phyloP scores from a whole-genome alignment of 2,113 vertebrate species.

The Ameiurus melas region DNA sequence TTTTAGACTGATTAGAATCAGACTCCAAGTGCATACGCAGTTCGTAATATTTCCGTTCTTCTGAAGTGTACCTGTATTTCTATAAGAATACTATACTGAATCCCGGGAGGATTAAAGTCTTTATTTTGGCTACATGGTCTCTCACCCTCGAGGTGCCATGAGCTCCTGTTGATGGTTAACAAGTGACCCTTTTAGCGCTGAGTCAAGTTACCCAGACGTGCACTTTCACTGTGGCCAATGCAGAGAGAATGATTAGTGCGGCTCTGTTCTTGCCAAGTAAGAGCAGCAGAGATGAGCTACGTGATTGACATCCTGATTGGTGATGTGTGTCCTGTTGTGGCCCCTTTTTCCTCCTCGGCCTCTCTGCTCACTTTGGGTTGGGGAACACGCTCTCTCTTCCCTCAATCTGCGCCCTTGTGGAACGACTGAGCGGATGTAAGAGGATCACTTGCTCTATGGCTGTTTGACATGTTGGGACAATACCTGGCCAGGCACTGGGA shows the following conservation, averaged over 20 bases:
- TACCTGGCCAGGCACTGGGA: constrained; percentile 54
- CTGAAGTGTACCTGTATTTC: neutral
- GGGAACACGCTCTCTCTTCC: constrained; percentile 6
- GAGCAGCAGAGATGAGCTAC: constrained; percentile 4
- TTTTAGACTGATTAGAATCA: neutral
- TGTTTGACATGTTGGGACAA: constrained; percentile 69
- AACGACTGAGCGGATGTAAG: constrained; percentile 55
- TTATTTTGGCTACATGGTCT: constrained; percentile 43
- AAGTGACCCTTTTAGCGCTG: constrained; percentile 38
- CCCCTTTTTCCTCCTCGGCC: constrained; percentile 28
- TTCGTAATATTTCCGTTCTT: neutral
- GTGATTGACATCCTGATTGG: constrained; percentile 50
- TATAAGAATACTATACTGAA: neutral
- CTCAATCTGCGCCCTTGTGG: constrained; percentile 33
- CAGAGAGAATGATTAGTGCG: constrained; percentile 42
- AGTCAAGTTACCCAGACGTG: constrained; percentile 42
- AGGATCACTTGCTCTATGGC: constrained; percentile 60
- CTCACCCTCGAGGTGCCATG: constrained; percentile 33
- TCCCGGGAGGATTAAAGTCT: neutral
- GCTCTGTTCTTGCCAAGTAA: constrained; percentile 33
- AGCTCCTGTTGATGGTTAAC: constrained; percentile 38
- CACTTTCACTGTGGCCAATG: constrained; percentile 52
- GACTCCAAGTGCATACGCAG: neutral
- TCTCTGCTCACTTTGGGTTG: constrained; percentile 38
- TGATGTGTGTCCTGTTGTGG: constrained; percentile 46